These are phyloP conservation scores for Podargus strigoides DNA, from an alignment of 2,797 vertebrate species.

Conservation along the genomic window DNA sequence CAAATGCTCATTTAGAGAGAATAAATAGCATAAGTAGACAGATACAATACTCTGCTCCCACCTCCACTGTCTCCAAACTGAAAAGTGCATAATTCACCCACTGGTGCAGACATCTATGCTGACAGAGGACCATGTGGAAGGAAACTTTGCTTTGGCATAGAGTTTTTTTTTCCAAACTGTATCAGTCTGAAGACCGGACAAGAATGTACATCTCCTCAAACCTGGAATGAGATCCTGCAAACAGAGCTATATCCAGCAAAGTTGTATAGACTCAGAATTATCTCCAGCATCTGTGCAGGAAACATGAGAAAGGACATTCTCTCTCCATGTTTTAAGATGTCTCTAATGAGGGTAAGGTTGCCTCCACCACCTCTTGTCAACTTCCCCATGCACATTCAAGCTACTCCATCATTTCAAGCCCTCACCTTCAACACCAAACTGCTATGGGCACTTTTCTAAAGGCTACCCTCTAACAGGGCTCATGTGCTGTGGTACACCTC, in stretches of 20 bases:
- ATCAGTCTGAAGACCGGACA: neutral
- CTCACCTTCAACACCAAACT: neutral
- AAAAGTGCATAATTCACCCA: neutral
- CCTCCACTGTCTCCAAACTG: neutral
- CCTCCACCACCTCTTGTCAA: neutral
- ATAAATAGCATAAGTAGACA: neutral
- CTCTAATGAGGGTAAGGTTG: constrained; percentile 32
- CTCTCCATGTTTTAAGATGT: neutral
- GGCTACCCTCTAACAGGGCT: accelerated
- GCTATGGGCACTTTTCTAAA: neutral
- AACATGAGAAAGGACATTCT: constrained; percentile 60
- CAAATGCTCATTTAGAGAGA: neutral
- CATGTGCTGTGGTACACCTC: neutral
- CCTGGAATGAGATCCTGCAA: constrained; percentile 27
- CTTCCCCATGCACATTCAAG: neutral
- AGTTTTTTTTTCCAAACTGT: neutral
- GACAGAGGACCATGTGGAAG: neutral
- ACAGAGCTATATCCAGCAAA: constrained; percentile 35
- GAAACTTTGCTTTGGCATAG: neutral
- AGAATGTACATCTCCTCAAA: constrained; percentile 22
- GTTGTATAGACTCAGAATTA: constrained; percentile 46
- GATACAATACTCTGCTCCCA: neutral
- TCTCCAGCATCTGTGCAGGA: constrained; percentile 44
- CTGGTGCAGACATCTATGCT: neutral
- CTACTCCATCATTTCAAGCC: neutral